Base-by-base conservation (phyloP, 2,113 vertebrate genomes). In the Bothrops jararaca region DNA sequence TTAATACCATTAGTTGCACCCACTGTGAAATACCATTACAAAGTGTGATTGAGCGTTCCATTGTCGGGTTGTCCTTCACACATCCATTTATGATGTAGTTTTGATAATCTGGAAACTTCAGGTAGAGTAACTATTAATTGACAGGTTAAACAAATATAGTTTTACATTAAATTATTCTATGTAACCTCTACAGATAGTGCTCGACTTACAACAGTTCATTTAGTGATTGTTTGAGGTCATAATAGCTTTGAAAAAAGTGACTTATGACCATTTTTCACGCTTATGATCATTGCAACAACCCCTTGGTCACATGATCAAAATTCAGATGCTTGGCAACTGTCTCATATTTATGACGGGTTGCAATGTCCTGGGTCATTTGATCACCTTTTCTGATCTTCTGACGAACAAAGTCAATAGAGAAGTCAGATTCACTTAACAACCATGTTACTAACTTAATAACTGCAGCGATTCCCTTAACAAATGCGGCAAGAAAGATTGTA, bases 1-100 rank as follows among this genome's bases (percentile, higher is more conserved):
- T 99, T 94, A 99, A 98, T 95, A 99, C 99, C 99, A 99, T 99
- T 48, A 99, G 97, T 85, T 99, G 99, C 15, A 99, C 99, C 99
- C 99, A 99, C 97, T 99, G 99, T 95, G 99, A 99, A 95, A 99
- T 97, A 89, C 99, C 99, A 11, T 99, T 99, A 94, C 99, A 99
- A 96, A 99, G 97, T 91, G 99, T 98, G 50, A 99, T 99, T 58
- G 99, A 99, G 85, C 99, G 98, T 97, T 99, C 99, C 99, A 99
- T 99, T 85, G 97, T 98, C 5, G 98, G 99, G 96, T 98, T 99
- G 96, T 99, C 99, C 96, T 99, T 99, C 97, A 99, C 98, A 89
- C 98, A 98, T 95, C 98, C 98, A 94, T 97, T 99, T 93, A 98
- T 97, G 48, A 99, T 98, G 97, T 99, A 99, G 90, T 98, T 99